phyloP scores from a whole-genome alignment of 1,140 invertebrate genomes.

The Plectrocnemia conspersa region DNA sequence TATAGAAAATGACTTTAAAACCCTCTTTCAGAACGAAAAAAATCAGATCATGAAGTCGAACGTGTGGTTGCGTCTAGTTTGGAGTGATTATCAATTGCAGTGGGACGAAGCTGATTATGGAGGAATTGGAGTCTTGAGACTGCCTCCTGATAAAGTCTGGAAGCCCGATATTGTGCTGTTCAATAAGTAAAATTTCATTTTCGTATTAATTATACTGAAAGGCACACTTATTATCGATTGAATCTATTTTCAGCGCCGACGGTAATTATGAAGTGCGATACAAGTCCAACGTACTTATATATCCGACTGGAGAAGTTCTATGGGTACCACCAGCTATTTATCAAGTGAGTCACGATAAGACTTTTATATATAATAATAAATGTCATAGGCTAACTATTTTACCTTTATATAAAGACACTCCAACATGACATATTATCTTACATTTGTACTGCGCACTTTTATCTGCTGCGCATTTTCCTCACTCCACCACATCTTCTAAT shows the following conservation, averaged over 20 bases:
- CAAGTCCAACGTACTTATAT: conserved; percentile 95
- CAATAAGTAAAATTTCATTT: conserved; percentile 78
- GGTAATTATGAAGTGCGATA: conserved; percentile 96
- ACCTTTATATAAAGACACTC: too few species aligned
- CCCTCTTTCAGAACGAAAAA: conserved; percentile 87
- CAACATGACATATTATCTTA: not conserved
- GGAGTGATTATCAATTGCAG: conserved; percentile 96
- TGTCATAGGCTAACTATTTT: too few species aligned
- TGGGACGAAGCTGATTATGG: conserved; percentile 99
- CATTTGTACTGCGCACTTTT: not conserved
- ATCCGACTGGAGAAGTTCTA: conserved; percentile 84
- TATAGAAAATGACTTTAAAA: too few species aligned
- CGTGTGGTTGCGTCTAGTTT: conserved; percentile 94
- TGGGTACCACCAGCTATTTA: conserved; percentile 99
- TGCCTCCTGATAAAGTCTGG: conserved; percentile 99
- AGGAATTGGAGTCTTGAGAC: conserved; percentile 88
- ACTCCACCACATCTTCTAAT: not conserved
- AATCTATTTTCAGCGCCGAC: conserved; percentile 75
- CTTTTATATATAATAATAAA: too few species aligned
- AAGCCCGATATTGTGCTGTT: conserved; percentile 99
- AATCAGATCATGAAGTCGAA: conserved; percentile 99
- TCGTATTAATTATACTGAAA: not conserved
- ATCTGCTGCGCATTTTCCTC: not conserved
- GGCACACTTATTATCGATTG: too few species aligned
- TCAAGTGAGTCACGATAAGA: too few species aligned